These are phyloP conservation scores for Trilocha varians DNA, from an alignment of 2,888 invertebrate genomes.

Conservation along the genomic window DNA sequence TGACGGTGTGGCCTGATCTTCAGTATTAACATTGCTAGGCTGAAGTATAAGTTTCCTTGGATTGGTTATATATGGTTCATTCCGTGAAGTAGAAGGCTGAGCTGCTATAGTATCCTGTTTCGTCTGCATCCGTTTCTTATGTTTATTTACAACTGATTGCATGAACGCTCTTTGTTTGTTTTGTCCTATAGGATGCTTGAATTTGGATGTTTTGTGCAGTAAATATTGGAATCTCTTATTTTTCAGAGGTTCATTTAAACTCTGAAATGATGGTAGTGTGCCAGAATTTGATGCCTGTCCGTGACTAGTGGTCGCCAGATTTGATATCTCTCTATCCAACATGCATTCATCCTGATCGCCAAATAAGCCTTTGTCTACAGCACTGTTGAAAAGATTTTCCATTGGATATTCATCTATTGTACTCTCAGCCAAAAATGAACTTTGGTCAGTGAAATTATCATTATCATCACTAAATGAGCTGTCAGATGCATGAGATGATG, in stretches of 20 bases:
- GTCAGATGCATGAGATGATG: constrained; percentile 48
- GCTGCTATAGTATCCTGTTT: constrained; percentile 41
- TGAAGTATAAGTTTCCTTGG: constrained; percentile 49
- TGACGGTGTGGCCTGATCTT: constrained; percentile 45
- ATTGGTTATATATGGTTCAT: constrained; percentile 51
- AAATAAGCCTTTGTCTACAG: constrained; percentile 63
- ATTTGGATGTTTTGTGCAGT: constrained; percentile 66
- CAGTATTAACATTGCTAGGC: constrained; percentile 42
- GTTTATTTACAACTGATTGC: constrained; percentile 68
- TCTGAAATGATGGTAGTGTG: constrained; percentile 60
- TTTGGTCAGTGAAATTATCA: constrained; percentile 62
- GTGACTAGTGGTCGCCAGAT: constrained; percentile 62
- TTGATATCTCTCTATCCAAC: constrained; percentile 67
- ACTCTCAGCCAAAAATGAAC: constrained; percentile 62
- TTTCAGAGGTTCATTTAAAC: constrained; percentile 61
- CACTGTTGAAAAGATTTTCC: constrained; percentile 67
- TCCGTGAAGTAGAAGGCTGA: constrained; percentile 59
- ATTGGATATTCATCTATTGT: constrained; percentile 68
- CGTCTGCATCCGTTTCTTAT: constrained; percentile 61
- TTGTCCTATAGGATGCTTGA: constrained; percentile 63
- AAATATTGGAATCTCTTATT: constrained; percentile 68
- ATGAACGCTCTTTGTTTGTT: constrained; percentile 68
- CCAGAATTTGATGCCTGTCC: constrained; percentile 52
- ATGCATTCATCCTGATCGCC: constrained; percentile 62
- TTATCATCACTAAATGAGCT: constrained; percentile 64